Percentiles rank a stretch among this genome's conserved stretches.
These are phyloP conservation scores for Drosophila affinis DNA, from an alignment of 2,888 invertebrate genomes.

Conservation along the genomic window DNA sequence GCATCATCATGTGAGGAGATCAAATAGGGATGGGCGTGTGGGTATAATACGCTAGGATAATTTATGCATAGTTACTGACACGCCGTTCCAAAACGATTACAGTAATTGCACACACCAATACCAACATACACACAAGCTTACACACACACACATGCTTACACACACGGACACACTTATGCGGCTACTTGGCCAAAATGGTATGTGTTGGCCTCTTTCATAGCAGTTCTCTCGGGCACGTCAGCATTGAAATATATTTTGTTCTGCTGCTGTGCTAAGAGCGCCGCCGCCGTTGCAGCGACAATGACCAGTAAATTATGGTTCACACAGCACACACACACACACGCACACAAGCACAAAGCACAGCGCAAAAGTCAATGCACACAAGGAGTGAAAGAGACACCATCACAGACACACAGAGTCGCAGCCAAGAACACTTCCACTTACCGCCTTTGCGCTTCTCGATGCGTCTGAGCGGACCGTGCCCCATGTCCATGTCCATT, in stretches of 20 bases:
- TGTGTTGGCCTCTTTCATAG: not conserved
- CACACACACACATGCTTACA: not conserved
- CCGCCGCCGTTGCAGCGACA: not conserved
- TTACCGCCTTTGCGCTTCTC: slow-evolving; percentile 76
- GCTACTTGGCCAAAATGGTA: not conserved
- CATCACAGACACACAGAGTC: not conserved
- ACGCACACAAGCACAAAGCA: not conserved
- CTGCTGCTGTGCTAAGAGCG: not conserved
- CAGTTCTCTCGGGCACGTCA: not conserved
- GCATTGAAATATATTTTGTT: not conserved
- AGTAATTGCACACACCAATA: slow-evolving; percentile 38
- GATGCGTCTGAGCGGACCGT: slow-evolving; percentile 57
- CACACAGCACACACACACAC: slow-evolving; percentile 1
- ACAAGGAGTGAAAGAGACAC: not conserved
- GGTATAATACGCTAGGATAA: slow-evolving; percentile 23
- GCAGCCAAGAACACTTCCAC: slow-evolving; percentile 27
- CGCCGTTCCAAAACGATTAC: slow-evolving; percentile 31
- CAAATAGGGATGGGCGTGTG: not conserved
- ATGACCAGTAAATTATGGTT: not conserved
- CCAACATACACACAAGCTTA: slow-evolving; percentile 1
- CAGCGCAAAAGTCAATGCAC: slow-evolving; percentile 33
- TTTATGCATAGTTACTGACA: slow-evolving; percentile 41
- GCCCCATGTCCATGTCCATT: slow-evolving; percentile 81
- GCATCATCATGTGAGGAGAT: not conserved
- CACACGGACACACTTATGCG: not conserved